These are phyloP conservation scores for Congeria kusceri DNA, from an alignment of 2,888 invertebrate genomes.

Conservation along the genomic window DNA sequence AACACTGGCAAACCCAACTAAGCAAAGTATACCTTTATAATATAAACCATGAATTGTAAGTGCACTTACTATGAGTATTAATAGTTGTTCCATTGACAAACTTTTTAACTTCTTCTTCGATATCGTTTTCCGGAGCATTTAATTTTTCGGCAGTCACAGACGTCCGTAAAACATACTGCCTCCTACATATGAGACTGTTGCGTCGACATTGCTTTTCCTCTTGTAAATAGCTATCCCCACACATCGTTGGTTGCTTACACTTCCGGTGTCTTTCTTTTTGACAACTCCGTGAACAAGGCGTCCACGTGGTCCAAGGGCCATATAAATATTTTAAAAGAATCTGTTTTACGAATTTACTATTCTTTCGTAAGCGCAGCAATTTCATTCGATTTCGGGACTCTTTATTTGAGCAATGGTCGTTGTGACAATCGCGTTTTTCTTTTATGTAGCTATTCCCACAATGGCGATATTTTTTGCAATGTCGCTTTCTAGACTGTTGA, in stretches of 20 bases:
- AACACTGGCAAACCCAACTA: too few species aligned
- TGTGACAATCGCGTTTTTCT: conserved; percentile 79
- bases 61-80: too few species aligned
- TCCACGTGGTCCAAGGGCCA: conserved; percentile 92
- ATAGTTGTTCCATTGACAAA: conserved; percentile 11
- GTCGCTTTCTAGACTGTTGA: conserved; percentile 81
- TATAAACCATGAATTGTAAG: too few species aligned
- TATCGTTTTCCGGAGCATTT: not conserved
- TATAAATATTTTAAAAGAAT: conserved; percentile 84
- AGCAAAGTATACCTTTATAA: too few species aligned
- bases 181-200: conserved; percentile 92
- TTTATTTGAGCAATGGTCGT: conserved; percentile 59
- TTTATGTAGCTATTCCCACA: conserved; percentile 81
- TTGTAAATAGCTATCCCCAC: conserved; percentile 91
- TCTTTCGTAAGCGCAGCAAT: conserved; percentile 69
- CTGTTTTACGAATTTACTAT: conserved; percentile 74
- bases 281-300: conserved; percentile 92
- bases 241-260: conserved; percentile 91
- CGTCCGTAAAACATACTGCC: conserved; percentile 62
- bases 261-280: conserved; percentile 91
- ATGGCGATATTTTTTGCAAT: conserved; percentile 69
- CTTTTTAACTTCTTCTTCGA: conserved; percentile 28
- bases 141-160: conserved; percentile 26
- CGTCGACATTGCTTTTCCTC: conserved; percentile 95
- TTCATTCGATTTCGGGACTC: conserved; percentile 67